phyloP scores from a whole-genome alignment of 2,797 vertebrate genomes.

The Odontamblyopus lacepedii region DNA sequence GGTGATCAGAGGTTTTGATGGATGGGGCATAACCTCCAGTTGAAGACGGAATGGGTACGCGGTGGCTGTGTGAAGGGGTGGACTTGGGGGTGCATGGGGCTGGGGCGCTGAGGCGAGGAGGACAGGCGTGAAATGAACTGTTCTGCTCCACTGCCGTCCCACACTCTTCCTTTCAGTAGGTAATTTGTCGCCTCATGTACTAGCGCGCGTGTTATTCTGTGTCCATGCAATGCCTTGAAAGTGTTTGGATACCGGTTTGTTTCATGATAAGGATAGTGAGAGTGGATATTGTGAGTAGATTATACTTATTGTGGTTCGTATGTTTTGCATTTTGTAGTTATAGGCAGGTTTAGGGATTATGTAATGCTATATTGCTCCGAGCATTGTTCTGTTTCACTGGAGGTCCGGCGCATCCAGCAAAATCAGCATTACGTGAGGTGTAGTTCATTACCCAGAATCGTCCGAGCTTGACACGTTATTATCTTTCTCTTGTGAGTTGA shows the following conservation, averaged over 20 bases:
- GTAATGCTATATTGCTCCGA: slow-evolving; percentile 61
- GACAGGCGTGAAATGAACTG: slow-evolving; percentile 87
- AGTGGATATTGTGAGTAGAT: slow-evolving; percentile 33
- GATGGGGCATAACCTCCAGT: slow-evolving; percentile 64
- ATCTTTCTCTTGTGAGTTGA: slow-evolving; percentile 80
- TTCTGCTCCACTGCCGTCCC: slow-evolving; percentile 78
- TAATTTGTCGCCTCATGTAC: slow-evolving; percentile 80
- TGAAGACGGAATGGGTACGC: slow-evolving; percentile 48
- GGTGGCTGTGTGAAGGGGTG: slow-evolving; percentile 11
- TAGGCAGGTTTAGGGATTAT: slow-evolving; percentile 56
- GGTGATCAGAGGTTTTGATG: slow-evolving; percentile 69
- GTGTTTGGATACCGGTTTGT: slow-evolving; percentile 48
- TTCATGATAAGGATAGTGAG: slow-evolving; percentile 48
- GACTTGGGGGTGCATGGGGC: slow-evolving; percentile 15
- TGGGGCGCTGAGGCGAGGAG: slow-evolving; percentile 69
- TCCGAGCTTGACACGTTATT: slow-evolving; percentile 81
- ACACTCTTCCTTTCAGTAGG: slow-evolving; percentile 76
- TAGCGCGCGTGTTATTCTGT: slow-evolving; percentile 51
- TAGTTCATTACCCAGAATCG: slow-evolving; percentile 80
- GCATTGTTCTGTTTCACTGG: slow-evolving; percentile 69
- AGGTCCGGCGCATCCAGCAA: slow-evolving; percentile 71
- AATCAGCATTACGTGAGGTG: slow-evolving; percentile 78
- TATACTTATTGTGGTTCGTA: slow-evolving; percentile 34
- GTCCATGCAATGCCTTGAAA: slow-evolving; percentile 27
- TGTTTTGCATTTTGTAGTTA: slow-evolving; percentile 21